phyloP scores from a whole-genome alignment of 2,888 invertebrate species.

The Lasioglossum morio region DNA sequence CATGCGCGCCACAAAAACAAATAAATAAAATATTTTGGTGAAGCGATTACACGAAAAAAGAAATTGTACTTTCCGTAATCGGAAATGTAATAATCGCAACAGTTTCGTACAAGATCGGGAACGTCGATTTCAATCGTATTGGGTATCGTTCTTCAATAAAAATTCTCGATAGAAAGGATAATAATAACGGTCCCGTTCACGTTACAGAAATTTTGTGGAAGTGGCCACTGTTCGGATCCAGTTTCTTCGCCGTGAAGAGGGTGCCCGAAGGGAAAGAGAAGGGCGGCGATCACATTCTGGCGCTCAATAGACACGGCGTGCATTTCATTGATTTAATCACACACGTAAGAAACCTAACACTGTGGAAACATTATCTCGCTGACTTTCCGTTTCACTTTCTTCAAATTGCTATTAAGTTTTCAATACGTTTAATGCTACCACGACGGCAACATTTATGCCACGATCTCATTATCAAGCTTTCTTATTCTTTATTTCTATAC shows the following conservation, averaged over 20 bases:
- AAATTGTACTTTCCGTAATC: no score
- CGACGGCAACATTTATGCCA: no score
- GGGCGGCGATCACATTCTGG: slow-evolving; percentile 93
- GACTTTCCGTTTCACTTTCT: not conserved
- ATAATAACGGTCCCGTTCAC: slow-evolving; percentile 23
- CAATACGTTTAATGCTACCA: no score
- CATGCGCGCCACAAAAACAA: no score
- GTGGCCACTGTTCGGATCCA: slow-evolving; percentile 98
- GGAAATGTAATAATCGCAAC: not conserved
- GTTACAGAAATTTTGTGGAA: slow-evolving; percentile 93
- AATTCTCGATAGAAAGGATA: not conserved
- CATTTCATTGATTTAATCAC: slow-evolving; percentile 96
- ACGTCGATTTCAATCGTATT: not conserved
- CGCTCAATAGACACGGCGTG: slow-evolving; percentile 96
- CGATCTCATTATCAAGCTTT: not conserved
- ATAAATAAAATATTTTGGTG: no score
- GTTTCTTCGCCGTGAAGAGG: slow-evolving; percentile 98
- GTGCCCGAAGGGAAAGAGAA: slow-evolving; percentile 89
- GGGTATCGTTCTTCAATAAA: not conserved
- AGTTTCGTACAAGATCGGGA: not conserved
- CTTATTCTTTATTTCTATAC: not conserved
- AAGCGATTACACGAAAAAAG: no score
- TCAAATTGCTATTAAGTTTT: not conserved
- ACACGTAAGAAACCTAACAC: slow-evolving; percentile 86
- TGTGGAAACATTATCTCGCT: not conserved